These are phyloP conservation scores for Hyles euphorbiae DNA, from an alignment of 1,140 invertebrate species.

Conservation along the genomic window DNA sequence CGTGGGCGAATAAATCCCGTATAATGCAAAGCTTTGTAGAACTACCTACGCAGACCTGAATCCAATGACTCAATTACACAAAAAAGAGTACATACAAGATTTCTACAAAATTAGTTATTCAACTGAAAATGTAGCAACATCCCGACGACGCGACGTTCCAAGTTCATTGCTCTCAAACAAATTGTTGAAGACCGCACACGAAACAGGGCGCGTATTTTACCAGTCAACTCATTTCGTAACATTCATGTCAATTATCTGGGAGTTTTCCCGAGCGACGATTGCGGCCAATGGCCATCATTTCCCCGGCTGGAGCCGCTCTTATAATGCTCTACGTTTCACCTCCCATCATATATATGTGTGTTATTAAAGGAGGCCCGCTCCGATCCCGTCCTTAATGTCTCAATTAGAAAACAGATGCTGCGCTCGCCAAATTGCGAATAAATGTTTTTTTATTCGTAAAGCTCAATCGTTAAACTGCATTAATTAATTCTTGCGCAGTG, in stretches of 20 bases:
- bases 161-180: constrained; percentile 16
- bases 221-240: constrained; percentile 43
- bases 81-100: constrained; percentile 5
- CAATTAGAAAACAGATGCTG: constrained; percentile 66
- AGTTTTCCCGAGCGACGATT: constrained; percentile 60
- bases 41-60: background rate
- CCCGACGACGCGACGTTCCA: background rate
- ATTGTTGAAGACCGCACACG: constrained; percentile 27
- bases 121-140: constrained; percentile 13
- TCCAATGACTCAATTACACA: constrained; percentile 5
- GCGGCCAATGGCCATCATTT: constrained; percentile 59
- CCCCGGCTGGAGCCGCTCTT: constrained; percentile 39
- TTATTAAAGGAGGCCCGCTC: constrained; percentile 57
- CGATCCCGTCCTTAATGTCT: constrained; percentile 57
- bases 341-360: constrained; percentile 56
- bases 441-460: constrained; percentile 33
- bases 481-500: background rate
- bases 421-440: constrained; percentile 39
- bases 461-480: constrained; percentile 1
- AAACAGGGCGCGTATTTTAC: constrained; percentile 37
- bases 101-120: constrained; percentile 14
- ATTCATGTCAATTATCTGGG: constrained; percentile 66
- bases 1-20: too few relatives aligned
- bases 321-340: constrained; percentile 49
- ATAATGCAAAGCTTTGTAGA: too few relatives aligned